Conservation (phyloP, 2,113 vertebrate species). For the Centropus unirufus region DNA sequence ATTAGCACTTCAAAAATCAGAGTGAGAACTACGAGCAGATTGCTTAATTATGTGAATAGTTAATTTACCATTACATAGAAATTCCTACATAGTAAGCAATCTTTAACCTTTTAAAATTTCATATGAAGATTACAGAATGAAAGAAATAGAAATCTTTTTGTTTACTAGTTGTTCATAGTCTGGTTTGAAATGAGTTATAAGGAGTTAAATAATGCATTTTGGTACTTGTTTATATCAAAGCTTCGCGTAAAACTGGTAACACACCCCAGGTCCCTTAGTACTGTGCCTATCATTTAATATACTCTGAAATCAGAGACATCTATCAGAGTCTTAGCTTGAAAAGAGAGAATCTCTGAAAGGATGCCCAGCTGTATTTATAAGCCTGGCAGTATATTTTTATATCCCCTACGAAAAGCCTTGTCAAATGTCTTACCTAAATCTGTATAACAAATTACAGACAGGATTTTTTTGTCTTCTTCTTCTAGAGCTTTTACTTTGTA, state of each 20-base stretch:
- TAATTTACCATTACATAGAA: slow-evolving; percentile 47
- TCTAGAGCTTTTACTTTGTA: neutral
- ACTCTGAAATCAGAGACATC: neutral
- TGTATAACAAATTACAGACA: slow-evolving; percentile 3
- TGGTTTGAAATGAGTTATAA: neutral
- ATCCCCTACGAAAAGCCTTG: neutral
- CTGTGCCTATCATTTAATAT: neutral
- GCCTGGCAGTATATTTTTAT: neutral
- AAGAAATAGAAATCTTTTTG: neutral
- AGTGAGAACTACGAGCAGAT: slow-evolving; percentile 23
- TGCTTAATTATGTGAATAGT: slow-evolving; percentile 56
- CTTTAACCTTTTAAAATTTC: slow-evolving; percentile 61
- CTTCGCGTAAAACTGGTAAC: neutral
- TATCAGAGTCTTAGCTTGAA: neutral
- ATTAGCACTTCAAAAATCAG: slow-evolving; percentile 71
- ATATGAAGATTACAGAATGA: neutral
- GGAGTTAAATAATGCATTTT: neutral
- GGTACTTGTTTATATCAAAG: neutral
- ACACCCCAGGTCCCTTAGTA: neutral
- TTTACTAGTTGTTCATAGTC: neutral
- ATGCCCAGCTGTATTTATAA: neutral
- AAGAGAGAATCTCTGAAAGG: neutral
- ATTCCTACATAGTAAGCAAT: slow-evolving; percentile 35
- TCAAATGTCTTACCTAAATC: slow-evolving; percentile 9
- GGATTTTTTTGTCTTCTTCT: neutral